These are phyloP conservation scores for Colletes latitarsis DNA, from an alignment of 1,140 invertebrate species.

Conservation along the genomic window DNA sequence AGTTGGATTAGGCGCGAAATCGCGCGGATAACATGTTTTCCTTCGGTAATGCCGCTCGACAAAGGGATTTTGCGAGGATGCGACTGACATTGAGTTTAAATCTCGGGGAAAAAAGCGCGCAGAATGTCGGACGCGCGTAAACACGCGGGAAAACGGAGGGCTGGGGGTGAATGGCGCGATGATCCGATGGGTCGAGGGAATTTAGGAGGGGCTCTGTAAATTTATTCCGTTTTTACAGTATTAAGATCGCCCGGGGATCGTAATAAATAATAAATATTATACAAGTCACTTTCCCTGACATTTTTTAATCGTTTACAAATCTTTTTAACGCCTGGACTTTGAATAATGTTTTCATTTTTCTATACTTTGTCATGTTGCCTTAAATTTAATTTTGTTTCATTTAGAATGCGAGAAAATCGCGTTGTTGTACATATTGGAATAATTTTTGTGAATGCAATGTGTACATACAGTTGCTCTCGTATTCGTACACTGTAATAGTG, in stretches of 20 bases:
- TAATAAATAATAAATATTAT: too few species aligned
- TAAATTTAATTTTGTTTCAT: too few species aligned
- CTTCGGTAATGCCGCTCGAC: constrained; percentile 43
- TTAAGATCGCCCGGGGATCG: neutral
- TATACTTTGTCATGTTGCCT: too few species aligned
- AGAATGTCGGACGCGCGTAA: constrained; percentile 25
- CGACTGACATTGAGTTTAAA: constrained; percentile 43
- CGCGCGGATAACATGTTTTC: constrained; percentile 44
- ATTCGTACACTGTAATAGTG: too few species aligned
- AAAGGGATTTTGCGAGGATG: constrained; percentile 36
- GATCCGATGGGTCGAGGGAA: neutral
- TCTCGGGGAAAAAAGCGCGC: constrained; percentile 8
- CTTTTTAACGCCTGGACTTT: too few species aligned
- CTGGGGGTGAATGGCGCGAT: neutral
- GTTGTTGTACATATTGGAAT: too few species aligned
- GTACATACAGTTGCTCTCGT: too few species aligned
- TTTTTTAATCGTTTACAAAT: too few species aligned
- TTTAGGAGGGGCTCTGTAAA: neutral
- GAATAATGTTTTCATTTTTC: too few species aligned
- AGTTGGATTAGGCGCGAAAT: constrained; percentile 52
- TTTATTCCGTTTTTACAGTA: neutral
- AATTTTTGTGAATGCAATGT: too few species aligned
- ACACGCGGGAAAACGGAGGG: constrained; percentile 1
- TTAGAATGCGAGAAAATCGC: too few species aligned
- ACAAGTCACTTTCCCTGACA: too few species aligned